Evolutionary conservation across 2,888 invertebrate genomes (phyloP), one percentile per base, ranked within the genome.

Genomic region (Troilus luridus): DNA sequence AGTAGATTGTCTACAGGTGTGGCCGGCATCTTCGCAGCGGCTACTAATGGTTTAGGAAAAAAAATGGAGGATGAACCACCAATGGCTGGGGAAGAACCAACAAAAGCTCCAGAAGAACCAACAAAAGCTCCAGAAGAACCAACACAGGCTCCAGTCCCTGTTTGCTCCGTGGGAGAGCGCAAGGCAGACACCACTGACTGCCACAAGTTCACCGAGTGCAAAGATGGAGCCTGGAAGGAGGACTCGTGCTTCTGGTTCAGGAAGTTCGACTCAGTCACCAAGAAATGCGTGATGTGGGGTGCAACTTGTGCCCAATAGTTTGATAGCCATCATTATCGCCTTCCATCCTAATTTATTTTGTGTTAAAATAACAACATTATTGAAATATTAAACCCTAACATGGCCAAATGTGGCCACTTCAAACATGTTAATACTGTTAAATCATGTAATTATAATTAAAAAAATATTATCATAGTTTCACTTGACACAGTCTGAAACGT

Each of bases 181-280:
- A 5, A 77, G 41, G 72, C 24, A 41, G 72, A 77, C 41, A 7
- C 0, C 14, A 77, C 27, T 41, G 72, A 77, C 41, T 77, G 72
- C 72, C 14, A 77, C 17, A 77, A 77, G 72, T 77, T 77, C 72
- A 77, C 27, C 41, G 27, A 77, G 9, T 77, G 72, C 72, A 77
- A 77, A 17, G 21, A 19, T 0, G 72, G 72, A 0, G 9, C 0
- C 27, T 77, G 72, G 72, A 77, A 41, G 7, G 12, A 3, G 7
- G 72, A 77, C 72, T 8, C 3, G 0, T 77, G 72, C 41, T 41
- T 77, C 72, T 77, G 72, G 72, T 77, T 77, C 41, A 77, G 72
- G 72, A 77, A 41, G 72, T 77, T 41, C 41, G 72, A 77, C 10
- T 77, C 72, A 5, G 41, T 41, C 7, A 41, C 27, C 17, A 27